These are phyloP conservation scores for Adelognathus sp. DNA, from an alignment of 2,888 invertebrate species.

Conservation along the genomic window DNA sequence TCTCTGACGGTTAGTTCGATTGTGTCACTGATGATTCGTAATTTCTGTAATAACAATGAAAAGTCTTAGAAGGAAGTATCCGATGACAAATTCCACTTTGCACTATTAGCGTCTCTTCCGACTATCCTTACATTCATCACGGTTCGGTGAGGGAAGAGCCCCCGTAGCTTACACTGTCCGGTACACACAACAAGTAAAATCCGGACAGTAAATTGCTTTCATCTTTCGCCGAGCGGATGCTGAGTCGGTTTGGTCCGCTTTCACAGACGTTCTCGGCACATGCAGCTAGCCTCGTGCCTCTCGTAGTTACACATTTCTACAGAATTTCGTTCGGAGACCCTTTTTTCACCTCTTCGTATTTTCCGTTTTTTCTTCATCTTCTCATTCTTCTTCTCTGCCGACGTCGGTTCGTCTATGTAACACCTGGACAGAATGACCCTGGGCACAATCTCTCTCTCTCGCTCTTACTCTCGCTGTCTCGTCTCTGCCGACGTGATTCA, in stretches of 20 bases:
- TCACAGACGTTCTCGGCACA: not conserved
- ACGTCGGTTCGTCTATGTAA: not conserved
- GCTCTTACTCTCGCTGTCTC: not conserved
- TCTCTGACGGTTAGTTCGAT: too few relatives aligned
- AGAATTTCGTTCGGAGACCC: not conserved
- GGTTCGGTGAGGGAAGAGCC: not conserved
- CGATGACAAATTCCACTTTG: not conserved
- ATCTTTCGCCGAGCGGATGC: conserved; percentile 12
- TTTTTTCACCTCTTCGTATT: not conserved
- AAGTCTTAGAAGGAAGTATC: not conserved
- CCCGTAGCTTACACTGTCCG: not conserved
- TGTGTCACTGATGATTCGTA: too few relatives aligned
- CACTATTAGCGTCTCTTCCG: not conserved
- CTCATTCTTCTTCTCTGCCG: too few relatives aligned
- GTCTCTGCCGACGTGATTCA: not conserved
- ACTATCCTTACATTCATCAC: not conserved
- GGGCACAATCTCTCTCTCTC: not conserved
- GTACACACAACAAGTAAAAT: conserved; percentile 7
- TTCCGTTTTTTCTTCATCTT: not conserved
- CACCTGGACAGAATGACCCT: not conserved
- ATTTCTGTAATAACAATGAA: too few relatives aligned
- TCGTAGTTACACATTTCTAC: not conserved
- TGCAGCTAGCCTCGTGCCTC: not conserved
- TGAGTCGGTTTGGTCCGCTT: not conserved
- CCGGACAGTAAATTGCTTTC: conserved; percentile 29